A percentile compares a stretch with the other conserved stretches of the same genome.
phyloP scores from a whole-genome alignment of 1,140 invertebrate genomes.

The Listronotus bonariensis region DNA sequence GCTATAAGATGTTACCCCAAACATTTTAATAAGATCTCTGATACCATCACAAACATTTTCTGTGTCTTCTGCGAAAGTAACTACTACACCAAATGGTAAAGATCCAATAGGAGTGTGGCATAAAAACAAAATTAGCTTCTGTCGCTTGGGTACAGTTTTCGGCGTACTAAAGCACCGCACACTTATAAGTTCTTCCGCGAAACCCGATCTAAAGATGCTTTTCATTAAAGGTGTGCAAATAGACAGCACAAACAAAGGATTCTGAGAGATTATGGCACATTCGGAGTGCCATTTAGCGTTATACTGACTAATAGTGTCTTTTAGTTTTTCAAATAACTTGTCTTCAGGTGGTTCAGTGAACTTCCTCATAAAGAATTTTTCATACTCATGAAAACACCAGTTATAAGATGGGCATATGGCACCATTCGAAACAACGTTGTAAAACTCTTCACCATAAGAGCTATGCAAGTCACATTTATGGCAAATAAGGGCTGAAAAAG shows the following conservation, averaged over 20 bases:
- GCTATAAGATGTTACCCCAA: constrained; percentile 7
- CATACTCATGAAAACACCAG: constrained; percentile 20
- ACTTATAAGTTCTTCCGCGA: constrained; percentile 22
- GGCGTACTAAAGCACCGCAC: constrained; percentile 6
- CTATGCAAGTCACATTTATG: constrained; percentile 21
- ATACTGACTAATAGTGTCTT: background rate
- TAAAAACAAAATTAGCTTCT: constrained; percentile 19
- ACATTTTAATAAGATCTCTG: background rate
- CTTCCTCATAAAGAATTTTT: constrained; percentile 14
- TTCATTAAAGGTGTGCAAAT: constrained; percentile 26
- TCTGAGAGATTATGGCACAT: background rate
- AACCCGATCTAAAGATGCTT: constrained; percentile 16
- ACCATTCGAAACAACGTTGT: constrained; percentile 8
- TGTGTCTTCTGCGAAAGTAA: constrained; percentile 7
- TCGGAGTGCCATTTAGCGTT: constrained; percentile 1
- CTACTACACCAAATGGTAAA: constrained; percentile 20
- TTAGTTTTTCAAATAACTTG: constrained; percentile 8
- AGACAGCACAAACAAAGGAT: background rate
- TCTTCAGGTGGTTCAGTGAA: constrained; percentile 8
- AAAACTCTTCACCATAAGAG: constrained; percentile 7
- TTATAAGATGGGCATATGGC: constrained; percentile 17
- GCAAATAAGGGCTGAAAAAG: constrained; percentile 20
- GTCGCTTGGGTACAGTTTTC: constrained; percentile 3
- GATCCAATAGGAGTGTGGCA: constrained; percentile 22
- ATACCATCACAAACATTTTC: constrained; percentile 5